These are phyloP conservation scores for Leptocoma aspasia DNA, from an alignment of 2,113 vertebrate species.

Conservation along the genomic window DNA sequence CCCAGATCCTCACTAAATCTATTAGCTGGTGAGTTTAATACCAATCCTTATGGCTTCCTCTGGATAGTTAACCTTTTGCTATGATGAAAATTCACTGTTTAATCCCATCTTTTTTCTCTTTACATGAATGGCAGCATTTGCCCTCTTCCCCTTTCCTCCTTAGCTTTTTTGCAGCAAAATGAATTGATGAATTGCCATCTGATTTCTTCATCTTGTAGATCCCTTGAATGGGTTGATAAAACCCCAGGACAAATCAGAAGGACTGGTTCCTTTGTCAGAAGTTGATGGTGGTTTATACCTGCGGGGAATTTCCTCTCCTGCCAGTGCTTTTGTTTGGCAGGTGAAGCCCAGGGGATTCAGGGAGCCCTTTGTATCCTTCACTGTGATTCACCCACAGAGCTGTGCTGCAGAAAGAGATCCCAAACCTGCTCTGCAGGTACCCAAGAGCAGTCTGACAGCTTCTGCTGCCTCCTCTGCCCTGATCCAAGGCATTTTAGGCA, in stretches of 20 bases:
- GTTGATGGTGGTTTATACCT: not conserved
- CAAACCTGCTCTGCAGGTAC: not conserved
- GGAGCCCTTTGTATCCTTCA: not conserved
- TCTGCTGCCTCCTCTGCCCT: not conserved
- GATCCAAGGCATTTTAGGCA: not conserved
- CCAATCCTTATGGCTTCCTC: not conserved
- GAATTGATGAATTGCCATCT: not conserved
- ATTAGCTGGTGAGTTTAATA: not conserved
- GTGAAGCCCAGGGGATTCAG: not conserved
- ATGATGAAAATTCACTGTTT: not conserved
- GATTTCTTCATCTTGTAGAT: not conserved
- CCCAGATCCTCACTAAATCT: not conserved
- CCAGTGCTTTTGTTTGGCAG: not conserved
- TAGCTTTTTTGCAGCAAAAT: not conserved
- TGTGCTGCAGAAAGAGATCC: not conserved
- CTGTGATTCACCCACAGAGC: not conserved
- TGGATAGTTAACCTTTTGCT: slow-evolving; percentile 12
- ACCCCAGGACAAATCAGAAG: not conserved
- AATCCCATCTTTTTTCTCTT: not conserved
- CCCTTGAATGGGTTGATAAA: not conserved
- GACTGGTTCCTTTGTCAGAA: not conserved
- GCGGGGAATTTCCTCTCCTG: not conserved
- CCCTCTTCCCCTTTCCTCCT: not conserved
- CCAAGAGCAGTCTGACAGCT: rapidly evolving
- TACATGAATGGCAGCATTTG: not conserved